Evolutionary conservation across 2,113 vertebrate species (phyloP).

Genomic region (Haemorhous mexicanus): DNA sequence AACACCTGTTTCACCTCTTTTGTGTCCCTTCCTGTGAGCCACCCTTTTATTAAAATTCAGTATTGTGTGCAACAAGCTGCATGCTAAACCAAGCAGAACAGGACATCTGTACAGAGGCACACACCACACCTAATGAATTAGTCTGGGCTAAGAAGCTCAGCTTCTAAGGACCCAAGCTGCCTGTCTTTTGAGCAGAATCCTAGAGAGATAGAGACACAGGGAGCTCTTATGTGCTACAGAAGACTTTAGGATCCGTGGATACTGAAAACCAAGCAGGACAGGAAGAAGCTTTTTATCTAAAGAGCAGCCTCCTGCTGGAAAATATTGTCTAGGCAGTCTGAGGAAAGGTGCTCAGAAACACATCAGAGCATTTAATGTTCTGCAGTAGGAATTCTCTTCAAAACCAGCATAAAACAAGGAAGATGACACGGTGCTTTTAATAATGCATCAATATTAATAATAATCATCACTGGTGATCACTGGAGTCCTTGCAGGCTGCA

Average conservation of each 20-base stretch:
- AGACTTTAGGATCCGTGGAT: background rate
- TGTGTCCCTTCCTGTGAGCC: background rate
- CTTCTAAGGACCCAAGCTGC: background rate
- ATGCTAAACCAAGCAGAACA: slow-evolving; percentile 23
- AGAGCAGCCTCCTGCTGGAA: background rate
- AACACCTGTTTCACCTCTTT: slow-evolving; percentile 15
- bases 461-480: background rate
- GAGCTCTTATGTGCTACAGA: background rate
- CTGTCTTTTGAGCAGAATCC: background rate
- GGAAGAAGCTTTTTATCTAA: background rate
- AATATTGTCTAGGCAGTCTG: background rate
- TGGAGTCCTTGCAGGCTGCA: background rate
- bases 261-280: background rate
- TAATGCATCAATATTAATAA: background rate
- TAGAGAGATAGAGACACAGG: background rate
- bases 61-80: background rate
- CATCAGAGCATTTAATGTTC: background rate
- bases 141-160: background rate
- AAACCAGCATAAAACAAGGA: background rate
- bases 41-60: slow-evolving; percentile 25
- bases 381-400: background rate
- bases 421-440: background rate
- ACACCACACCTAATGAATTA: slow-evolving; percentile 19
- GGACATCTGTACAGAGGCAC: slow-evolving; percentile 8
- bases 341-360: background rate